Evolutionary conservation across 2,888 invertebrate genomes (phyloP).

Genomic region (Exocentrus adspersus): DNA sequence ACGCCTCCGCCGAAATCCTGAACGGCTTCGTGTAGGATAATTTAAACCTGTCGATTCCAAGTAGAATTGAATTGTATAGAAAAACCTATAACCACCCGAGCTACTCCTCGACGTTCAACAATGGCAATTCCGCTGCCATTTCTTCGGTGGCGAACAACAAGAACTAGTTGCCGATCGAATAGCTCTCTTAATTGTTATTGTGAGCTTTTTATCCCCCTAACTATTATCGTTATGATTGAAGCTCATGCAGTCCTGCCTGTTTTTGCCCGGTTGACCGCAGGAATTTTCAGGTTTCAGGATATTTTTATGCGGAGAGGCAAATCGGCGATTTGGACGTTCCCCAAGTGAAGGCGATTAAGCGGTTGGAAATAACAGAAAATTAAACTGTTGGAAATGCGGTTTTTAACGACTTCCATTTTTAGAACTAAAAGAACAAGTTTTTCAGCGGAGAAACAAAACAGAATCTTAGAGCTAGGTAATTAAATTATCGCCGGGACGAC

Average conservation of each 20-base stretch:
- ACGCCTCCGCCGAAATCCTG: too few species aligned
- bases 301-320: not conserved
- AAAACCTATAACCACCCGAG: not conserved
- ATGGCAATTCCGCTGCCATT: conserved; percentile 17
- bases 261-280: conserved; percentile 4
- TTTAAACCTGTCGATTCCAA: too few species aligned
- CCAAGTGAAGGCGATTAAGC: not conserved
- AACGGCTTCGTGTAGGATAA: too few species aligned
- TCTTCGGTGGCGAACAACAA: not conserved
- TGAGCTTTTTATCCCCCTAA: conserved; percentile 24
- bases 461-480: too few species aligned
- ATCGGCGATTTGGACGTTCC: not conserved
- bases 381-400: too few species aligned
- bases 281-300: not conserved
- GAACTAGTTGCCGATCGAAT: conserved; percentile 24
- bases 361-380: too few species aligned
- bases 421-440: too few species aligned
- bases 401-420: too few species aligned
- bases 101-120: not conserved
- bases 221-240: conserved; percentile 30
- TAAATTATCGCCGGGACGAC: too few species aligned
- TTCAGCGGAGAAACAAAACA: too few species aligned
- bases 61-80: too few species aligned
- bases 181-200: conserved; percentile 35
- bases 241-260: conserved; percentile 18